Evolutionary conservation across 2,113 vertebrate species (phyloP).

Genomic region (Microcebus lehilahytsara): DNA sequence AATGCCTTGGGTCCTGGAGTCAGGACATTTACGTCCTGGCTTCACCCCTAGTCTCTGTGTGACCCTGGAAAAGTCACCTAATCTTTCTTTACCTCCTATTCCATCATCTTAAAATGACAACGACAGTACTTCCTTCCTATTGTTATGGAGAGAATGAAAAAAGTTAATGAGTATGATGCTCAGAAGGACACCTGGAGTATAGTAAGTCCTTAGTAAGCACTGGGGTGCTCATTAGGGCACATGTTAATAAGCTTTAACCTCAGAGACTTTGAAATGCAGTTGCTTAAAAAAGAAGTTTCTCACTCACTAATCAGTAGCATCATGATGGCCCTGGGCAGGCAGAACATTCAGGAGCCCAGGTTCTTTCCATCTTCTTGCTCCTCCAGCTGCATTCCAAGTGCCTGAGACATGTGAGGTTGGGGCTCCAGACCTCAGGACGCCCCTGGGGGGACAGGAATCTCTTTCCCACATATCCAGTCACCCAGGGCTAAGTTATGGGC

Average conservation of each 20-base stretch:
- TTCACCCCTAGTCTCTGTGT: too few relatives aligned
- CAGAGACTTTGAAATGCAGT: background rate
- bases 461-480: background rate
- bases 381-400: background rate
- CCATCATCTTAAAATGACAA: background rate
- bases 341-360: background rate
- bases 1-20: background rate
- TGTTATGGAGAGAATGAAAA: background rate
- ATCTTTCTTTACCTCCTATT: background rate
- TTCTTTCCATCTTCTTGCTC: background rate
- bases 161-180: background rate
- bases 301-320: background rate
- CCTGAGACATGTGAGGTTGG: rapidly evolving
- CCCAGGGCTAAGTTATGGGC: background rate
- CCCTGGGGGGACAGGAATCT: background rate
- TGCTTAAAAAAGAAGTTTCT: background rate
- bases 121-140: background rate
- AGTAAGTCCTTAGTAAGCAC: background rate
- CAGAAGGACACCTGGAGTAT: background rate
- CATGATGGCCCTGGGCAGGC: rapidly evolving
- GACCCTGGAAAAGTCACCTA: too few relatives aligned
- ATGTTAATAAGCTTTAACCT: background rate
- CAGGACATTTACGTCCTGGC: too few relatives aligned
- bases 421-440: background rate
- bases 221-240: background rate